Evolutionary conservation across 2,888 invertebrate genomes (phyloP).

Genomic region (Polylopha cassiicola): DNA sequence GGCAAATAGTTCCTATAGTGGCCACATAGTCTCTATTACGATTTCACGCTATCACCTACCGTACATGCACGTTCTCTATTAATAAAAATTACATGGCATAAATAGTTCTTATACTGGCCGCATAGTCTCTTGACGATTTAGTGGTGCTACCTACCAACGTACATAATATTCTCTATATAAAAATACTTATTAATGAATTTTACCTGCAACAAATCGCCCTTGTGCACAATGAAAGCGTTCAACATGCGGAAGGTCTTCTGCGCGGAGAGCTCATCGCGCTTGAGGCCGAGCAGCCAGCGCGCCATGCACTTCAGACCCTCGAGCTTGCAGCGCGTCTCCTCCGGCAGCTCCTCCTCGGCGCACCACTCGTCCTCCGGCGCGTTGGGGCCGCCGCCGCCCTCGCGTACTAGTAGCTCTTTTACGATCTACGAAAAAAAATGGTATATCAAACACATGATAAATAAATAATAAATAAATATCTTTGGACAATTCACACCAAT

Average conservation of each 20-base stretch:
- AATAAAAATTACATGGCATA: too few species aligned
- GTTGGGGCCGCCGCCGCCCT: conserved; percentile 78
- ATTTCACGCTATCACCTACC: too few species aligned
- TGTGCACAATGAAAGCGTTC: conserved; percentile 94
- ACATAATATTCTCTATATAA: too few species aligned
- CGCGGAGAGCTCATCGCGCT: conserved; percentile 90
- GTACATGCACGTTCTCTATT: too few species aligned
- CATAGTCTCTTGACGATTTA: too few species aligned
- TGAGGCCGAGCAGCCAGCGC: conserved; percentile 94
- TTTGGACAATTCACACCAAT: too few species aligned
- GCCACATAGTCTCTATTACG: too few species aligned
- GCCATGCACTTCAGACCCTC: conserved; percentile 98
- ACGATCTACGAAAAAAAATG: conserved; percentile 81
- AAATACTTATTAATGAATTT: too few species aligned
- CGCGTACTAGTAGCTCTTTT: conserved; percentile 94
- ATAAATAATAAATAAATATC: too few species aligned
- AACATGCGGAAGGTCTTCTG: conserved; percentile 97
- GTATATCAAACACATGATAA: not conserved
- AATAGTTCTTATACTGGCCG: too few species aligned
- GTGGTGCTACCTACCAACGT: too few species aligned
- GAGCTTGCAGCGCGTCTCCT: conserved; percentile 94
- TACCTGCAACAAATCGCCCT: conserved; percentile 93
- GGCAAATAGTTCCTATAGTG: too few species aligned
- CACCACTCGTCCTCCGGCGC: conserved; percentile 85
- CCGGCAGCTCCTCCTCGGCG: conserved; percentile 89